Evolutionary conservation across 2,888 invertebrate genomes (phyloP).

Genomic region (Odontothrips loti): DNA sequence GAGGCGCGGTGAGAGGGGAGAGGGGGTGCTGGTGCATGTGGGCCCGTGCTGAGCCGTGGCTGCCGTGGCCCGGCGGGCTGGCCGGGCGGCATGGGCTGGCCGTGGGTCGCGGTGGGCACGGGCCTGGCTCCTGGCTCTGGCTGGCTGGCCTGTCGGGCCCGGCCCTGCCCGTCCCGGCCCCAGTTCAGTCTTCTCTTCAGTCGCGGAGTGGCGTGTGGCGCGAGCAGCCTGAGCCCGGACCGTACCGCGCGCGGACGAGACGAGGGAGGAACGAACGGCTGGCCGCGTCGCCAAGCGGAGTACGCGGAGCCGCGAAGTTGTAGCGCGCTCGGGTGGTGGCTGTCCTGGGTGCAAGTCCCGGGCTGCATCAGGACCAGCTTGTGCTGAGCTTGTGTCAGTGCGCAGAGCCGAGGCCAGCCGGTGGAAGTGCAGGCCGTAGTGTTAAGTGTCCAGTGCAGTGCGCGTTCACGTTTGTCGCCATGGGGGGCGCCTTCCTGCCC

Average conservation of each 20-base stretch:
- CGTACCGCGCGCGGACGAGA: too few species aligned
- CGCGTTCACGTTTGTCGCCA: not conserved
- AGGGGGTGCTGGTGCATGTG: not conserved
- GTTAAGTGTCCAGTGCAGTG: not conserved
- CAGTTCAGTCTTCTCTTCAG: not conserved
- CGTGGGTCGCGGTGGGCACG: too few species aligned
- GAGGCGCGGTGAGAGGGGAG: not conserved
- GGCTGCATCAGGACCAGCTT: not conserved
- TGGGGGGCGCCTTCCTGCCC: not conserved
- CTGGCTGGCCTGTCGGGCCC: not conserved
- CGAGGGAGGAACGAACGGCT: too few species aligned
- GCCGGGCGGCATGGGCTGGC: too few species aligned
- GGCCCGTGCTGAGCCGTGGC: too few species aligned
- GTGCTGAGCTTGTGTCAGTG: not conserved
- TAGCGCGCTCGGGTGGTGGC: too few species aligned
- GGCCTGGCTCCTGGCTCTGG: not conserved
- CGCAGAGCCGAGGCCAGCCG: too few species aligned
- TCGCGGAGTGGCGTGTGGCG: not conserved
- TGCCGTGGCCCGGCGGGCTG: too few species aligned
- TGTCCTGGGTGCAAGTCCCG: not conserved
- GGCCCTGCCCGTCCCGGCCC: not conserved
- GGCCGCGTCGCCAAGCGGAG: too few species aligned
- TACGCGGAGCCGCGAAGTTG: too few species aligned
- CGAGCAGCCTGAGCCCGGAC: too few species aligned
- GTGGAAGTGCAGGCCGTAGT: too few species aligned